phyloP scores from a whole-genome alignment of 1,140 invertebrate genomes.

The Bombus huntii region DNA sequence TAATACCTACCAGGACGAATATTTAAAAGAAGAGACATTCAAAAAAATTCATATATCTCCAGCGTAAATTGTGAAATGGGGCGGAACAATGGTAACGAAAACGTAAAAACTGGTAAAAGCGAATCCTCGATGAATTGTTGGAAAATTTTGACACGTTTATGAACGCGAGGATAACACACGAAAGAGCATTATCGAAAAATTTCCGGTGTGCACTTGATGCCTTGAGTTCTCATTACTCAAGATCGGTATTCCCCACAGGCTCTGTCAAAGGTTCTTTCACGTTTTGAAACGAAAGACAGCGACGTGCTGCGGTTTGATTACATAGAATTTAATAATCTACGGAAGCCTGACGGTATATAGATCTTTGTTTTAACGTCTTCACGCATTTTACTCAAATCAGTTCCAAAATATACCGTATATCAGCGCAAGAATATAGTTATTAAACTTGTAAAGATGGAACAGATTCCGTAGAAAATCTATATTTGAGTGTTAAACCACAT shows the following conservation, averaged over 20 bases:
- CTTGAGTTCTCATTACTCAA: slow-evolving; percentile 61
- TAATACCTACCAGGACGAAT: no score
- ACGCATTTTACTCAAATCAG: not conserved
- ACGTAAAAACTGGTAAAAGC: not conserved
- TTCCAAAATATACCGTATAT: no score
- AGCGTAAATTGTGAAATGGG: not conserved
- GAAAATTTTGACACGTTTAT: slow-evolving; percentile 34
- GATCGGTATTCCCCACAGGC: slow-evolving; percentile 31
- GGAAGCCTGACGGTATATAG: not conserved
- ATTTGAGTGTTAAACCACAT: not conserved
- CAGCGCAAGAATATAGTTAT: no score
- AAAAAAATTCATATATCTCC: not conserved
- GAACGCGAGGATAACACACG: slow-evolving; percentile 5
- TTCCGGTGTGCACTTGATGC: slow-evolving; percentile 59
- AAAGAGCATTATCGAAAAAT: slow-evolving; percentile 38
- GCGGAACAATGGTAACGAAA: not conserved
- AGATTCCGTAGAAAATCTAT: not conserved
- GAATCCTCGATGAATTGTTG: slow-evolving; percentile 1
- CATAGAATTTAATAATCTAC: slow-evolving; percentile 39
- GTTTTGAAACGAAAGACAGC: slow-evolving; percentile 24
- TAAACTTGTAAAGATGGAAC: not conserved
- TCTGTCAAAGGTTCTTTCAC: slow-evolving; percentile 49
- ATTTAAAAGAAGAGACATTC: not conserved
- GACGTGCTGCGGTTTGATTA: slow-evolving; percentile 45
- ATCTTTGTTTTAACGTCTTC: not conserved